These are phyloP conservation scores for Ia io DNA, from an alignment of 2,113 vertebrate genomes.

Conservation along the genomic window DNA sequence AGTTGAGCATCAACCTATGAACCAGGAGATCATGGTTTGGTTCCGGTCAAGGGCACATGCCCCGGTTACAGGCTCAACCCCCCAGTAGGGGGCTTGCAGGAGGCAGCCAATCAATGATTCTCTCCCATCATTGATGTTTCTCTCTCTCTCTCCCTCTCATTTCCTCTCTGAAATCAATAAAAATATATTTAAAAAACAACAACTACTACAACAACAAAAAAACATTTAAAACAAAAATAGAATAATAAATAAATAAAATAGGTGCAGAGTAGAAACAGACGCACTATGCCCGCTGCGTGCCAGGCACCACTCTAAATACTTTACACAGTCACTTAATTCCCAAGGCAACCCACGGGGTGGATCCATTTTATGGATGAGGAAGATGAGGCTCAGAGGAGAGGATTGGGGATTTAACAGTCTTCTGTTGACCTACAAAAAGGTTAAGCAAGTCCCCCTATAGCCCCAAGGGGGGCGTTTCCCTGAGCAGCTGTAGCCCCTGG, in stretches of 20 bases:
- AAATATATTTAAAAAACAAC: too few species aligned
- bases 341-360: background rate
- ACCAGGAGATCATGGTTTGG: too few species aligned
- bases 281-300: accelerated
- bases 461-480: background rate
- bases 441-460: background rate
- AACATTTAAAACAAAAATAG: too few species aligned
- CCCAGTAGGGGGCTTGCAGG: too few species aligned
- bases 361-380: background rate
- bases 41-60: too few species aligned
- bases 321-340: background rate
- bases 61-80: too few species aligned
- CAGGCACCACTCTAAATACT: background rate
- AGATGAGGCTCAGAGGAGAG: background rate
- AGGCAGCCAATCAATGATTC: too few species aligned
- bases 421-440: background rate
- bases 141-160: too few species aligned
- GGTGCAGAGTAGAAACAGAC: background rate
- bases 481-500: background rate
- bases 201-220: too few species aligned
- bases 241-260: background rate
- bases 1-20: too few species aligned
- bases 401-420: background rate
- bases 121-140: too few species aligned
- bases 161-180: too few species aligned